These are phyloP conservation scores for Eleginops maclovinus DNA, from an alignment of 2,113 vertebrate species.

Conservation along the genomic window DNA sequence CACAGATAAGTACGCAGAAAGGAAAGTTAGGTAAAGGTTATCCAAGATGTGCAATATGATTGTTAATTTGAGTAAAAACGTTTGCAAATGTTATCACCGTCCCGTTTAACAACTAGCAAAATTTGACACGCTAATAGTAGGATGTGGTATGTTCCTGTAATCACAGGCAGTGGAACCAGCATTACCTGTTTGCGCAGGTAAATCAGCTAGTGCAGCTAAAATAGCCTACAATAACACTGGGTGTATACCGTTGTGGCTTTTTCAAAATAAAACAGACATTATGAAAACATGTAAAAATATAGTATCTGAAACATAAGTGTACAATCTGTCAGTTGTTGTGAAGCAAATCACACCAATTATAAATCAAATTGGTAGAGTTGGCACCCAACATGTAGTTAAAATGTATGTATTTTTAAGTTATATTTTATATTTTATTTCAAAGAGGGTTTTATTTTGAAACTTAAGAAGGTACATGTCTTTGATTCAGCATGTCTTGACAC, in stretches of 20 bases:
- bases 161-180: conserved; percentile 31
- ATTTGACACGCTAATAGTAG: too few relatives aligned
- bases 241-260: neutral
- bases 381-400: too few relatives aligned
- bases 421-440: neutral
- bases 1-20: too few relatives aligned
- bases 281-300: too few relatives aligned
- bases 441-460: conserved; percentile 58
- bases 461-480: neutral
- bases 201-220: neutral
- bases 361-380: fast-evolving
- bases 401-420: fast-evolving
- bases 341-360: neutral
- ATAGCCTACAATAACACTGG: neutral
- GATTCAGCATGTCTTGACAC: neutral
- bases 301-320: neutral
- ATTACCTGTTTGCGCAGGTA: conserved; percentile 42
- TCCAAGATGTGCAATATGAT: too few relatives aligned
- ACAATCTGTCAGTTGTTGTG: neutral
- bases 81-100: too few relatives aligned
- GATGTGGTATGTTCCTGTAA: neutral
- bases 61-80: too few relatives aligned
- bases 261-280: conserved; percentile 63
- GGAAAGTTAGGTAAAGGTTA: too few relatives aligned
- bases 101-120: too few relatives aligned